phyloP scores from a whole-genome alignment of 2,113 vertebrate genomes.

The Alosa alosa region DNA sequence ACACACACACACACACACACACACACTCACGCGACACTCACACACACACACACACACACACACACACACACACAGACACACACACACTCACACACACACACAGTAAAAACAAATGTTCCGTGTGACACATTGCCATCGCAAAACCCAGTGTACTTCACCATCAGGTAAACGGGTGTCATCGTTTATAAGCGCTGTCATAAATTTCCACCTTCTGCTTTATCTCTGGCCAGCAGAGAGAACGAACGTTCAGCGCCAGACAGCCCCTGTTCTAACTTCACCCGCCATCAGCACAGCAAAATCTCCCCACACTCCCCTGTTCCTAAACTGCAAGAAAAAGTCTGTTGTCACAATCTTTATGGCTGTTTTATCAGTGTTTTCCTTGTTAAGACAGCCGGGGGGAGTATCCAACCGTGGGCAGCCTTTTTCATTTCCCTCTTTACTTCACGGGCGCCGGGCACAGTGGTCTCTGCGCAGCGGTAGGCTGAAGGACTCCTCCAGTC shows the following conservation, averaged over 20 bases:
- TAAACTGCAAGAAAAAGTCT: background rate
- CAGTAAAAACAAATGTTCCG: constrained; percentile 1
- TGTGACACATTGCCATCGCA: background rate
- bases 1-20: constrained; percentile 20
- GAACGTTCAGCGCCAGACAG: background rate
- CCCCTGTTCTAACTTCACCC: background rate
- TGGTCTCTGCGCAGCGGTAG: background rate
- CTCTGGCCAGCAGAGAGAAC: background rate
- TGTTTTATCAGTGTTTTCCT: constrained; percentile 4
- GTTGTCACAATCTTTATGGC: background rate
- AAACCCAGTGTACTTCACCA: background rate
- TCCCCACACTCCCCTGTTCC: background rate
- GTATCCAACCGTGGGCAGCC: background rate
- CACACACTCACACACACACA: constrained; percentile 19
- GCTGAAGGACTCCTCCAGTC: background rate
- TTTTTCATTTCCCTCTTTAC: background rate
- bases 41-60: too few relatives aligned
- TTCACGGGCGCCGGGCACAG: background rate
- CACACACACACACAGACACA: background rate
- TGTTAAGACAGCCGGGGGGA: background rate
- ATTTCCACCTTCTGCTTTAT: background rate
- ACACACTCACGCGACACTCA: too few relatives aligned
- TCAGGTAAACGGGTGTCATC: background rate
- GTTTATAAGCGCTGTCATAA: background rate
- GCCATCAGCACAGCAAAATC: background rate